phyloP scores from a whole-genome alignment of 2,797 vertebrate species.

The Leptatherina wallacei region DNA sequence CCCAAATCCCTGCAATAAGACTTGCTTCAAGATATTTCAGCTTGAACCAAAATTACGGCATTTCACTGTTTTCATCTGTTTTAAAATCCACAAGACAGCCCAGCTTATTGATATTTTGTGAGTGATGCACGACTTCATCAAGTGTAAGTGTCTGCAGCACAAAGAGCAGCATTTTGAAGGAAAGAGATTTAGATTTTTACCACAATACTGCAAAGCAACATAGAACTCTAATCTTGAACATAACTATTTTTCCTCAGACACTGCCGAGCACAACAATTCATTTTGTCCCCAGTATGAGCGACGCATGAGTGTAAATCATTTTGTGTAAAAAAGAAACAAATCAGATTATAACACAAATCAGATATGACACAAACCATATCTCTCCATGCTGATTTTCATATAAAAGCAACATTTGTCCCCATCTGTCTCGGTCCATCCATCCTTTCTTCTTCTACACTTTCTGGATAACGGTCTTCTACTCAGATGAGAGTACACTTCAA shows the following conservation, averaged over 20 bases:
- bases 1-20: not conserved
- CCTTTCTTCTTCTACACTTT: constrained; percentile 23
- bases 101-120: not conserved
- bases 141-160: not conserved
- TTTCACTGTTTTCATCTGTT: not conserved
- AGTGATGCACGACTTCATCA: not conserved
- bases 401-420: not conserved
- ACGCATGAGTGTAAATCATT: not conserved
- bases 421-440: constrained; percentile 9
- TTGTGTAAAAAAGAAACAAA: not conserved
- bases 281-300: constrained; percentile 5
- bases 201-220: not conserved
- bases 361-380: not conserved
- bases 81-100: not conserved
- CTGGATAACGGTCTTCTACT: constrained; percentile 41
- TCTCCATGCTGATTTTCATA: not conserved
- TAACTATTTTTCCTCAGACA: not conserved
- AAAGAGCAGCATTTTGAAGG: not conserved
- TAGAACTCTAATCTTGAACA: not conserved
- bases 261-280: not conserved
- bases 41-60: not conserved
- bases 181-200: not conserved
- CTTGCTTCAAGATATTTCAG: not conserved
- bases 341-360: no score
- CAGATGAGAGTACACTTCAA: constrained; percentile 53